Evolutionary conservation across 2,797 vertebrate genomes (phyloP), one percentile per base, ranked within the genome.

Genomic region (Enteromius unitaeniatus): DNA sequence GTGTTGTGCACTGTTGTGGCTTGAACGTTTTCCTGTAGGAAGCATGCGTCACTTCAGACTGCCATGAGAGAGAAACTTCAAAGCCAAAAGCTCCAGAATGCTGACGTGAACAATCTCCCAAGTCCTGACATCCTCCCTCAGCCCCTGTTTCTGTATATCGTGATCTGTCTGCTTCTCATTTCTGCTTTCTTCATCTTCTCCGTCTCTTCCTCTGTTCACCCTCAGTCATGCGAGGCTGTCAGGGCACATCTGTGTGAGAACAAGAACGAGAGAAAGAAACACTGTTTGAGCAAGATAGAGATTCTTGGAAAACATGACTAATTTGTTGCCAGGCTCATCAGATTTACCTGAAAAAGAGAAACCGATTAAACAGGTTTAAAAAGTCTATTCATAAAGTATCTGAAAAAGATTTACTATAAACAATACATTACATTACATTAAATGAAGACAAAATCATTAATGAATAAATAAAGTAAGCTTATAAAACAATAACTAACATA

Each of bases 181-280:
- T 72, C 47, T 55, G 47, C 80, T 79, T 9, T 60, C 26, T 85
- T 74, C 23, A 60, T 72, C 72, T 70, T 55, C 62, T 26, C 47
- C 31, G 47, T 82, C 53, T 60, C 85, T 77, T 74, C 77, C 69
- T 79, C 82, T 78, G 76, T 64, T 83, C 77, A 23, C 73, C 65
- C 79, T 85, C 79, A 82, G 69, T 85, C 64, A 73, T 85, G 64
- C 31, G 15, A 72, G 28, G 67, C 68, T 79, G 73, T 85, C 77
- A 78, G 76, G 67, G 78, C 76, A 76, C 64, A 68, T 80, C 58
- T 58, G 80, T 81, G 67, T 67, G 62, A 77, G 74, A 77, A 42
- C 58, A n/a, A 69, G 72, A 70, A 53, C 3, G 11, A 67, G 53
- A 80, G 37, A 73, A 23, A 79, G 26, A 55, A 75, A 85, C 69